phyloP scores from a whole-genome alignment of 2,797 vertebrate genomes.

The Lagocephalus sceleratus region DNA sequence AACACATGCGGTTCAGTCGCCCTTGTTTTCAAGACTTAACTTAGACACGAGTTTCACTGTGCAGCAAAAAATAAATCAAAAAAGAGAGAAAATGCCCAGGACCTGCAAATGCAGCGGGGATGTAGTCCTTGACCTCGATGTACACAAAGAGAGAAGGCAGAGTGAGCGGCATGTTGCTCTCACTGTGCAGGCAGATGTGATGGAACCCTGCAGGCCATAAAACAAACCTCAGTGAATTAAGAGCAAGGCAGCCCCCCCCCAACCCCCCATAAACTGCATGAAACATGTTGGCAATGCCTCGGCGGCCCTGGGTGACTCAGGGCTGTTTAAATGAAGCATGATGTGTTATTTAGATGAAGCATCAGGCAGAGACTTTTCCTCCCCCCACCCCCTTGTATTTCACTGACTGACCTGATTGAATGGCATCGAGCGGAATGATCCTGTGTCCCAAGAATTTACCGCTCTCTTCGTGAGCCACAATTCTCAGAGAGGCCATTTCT shows the following conservation, averaged over 20 bases:
- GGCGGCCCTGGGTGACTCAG: slow-evolving; percentile 14
- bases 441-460: slow-evolving; percentile 95
- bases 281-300: slow-evolving; percentile 14
- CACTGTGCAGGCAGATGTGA: slow-evolving; percentile 89
- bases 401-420: slow-evolving; percentile 83
- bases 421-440: slow-evolving; percentile 87
- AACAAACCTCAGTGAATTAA: slow-evolving; percentile 32
- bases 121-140: slow-evolving; percentile 95
- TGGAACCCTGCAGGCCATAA: slow-evolving; percentile 85
- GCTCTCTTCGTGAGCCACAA: slow-evolving; percentile 90
- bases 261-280: slow-evolving; percentile 12
- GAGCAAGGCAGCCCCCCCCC: slow-evolving; percentile 22
- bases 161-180: slow-evolving; percentile 92
- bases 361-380: background rate
- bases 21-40: slow-evolving; percentile 14
- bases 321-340: slow-evolving; percentile 23
- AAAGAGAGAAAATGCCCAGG: slow-evolving; percentile 23
- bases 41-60: slow-evolving; percentile 10
- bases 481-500: slow-evolving; percentile 88
- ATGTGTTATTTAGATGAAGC: slow-evolving; percentile 15
- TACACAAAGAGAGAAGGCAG: slow-evolving; percentile 92
- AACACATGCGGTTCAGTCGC: slow-evolving; percentile 10
- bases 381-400: too few relatives aligned
- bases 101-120: slow-evolving; percentile 96
- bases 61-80: slow-evolving; percentile 3